Percentiles rank a stretch among this genome's conserved stretches.
phyloP scores from a whole-genome alignment of 2,888 invertebrate genomes.

The Nezara viridula region DNA sequence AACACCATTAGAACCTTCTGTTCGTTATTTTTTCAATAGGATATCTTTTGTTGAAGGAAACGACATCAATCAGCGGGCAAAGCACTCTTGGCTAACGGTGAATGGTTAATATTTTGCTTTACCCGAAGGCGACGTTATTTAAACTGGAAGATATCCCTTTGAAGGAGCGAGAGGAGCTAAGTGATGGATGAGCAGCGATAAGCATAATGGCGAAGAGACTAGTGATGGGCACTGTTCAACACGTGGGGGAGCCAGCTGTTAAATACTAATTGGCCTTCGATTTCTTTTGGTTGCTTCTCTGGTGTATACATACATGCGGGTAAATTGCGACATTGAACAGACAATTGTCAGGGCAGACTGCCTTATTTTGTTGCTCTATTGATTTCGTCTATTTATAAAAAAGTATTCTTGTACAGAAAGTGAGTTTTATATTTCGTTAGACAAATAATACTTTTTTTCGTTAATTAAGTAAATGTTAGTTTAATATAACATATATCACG shows the following conservation, averaged over 20 bases:
- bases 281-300: background rate
- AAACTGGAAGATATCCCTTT: background rate
- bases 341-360: background rate
- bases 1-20: background rate
- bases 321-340: background rate
- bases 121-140: background rate
- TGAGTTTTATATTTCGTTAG: no score
- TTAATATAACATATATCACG: no score
- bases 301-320: background rate
- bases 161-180: background rate
- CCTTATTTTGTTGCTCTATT: background rate
- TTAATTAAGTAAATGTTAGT: no score
- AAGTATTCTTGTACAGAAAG: no score
- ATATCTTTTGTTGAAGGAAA: background rate
- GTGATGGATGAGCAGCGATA: conserved; percentile 33
- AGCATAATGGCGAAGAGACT: background rate
- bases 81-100: background rate
- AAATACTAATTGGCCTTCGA: background rate
- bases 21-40: background rate
- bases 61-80: background rate
- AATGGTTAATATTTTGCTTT: background rate
- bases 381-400: background rate
- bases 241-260: background rate
- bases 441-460: no score
- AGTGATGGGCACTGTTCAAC: background rate